Conservation (phyloP, 2,888 invertebrate genomes). For the Eilema griseolum region DNA sequence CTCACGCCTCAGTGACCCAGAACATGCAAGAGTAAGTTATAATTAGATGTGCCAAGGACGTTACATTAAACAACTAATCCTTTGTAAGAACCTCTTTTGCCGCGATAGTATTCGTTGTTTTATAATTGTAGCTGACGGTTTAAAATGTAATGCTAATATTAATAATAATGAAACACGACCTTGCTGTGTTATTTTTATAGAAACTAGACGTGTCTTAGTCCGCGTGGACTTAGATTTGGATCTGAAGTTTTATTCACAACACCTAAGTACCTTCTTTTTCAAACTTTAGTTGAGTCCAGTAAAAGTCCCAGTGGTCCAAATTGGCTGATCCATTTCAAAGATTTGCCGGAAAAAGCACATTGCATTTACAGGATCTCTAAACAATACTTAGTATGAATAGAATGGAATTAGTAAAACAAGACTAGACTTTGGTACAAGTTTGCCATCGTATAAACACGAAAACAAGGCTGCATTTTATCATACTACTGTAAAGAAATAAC, state of each 20-base stretch:
- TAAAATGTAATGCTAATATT: background rate
- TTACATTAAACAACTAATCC: constrained; percentile 13
- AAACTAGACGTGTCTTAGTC: too few species aligned
- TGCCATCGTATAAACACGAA: background rate
- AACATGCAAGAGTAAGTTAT: constrained; percentile 27
- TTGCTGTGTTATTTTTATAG: too few species aligned
- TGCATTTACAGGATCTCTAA: too few species aligned
- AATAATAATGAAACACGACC: background rate
- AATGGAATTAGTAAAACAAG: background rate
- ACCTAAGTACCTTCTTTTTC: too few species aligned
- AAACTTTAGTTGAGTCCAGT: too few species aligned
- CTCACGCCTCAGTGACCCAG: constrained; percentile 39
- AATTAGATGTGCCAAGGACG: constrained; percentile 31
- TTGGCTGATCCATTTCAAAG: too few species aligned
- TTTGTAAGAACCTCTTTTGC: constrained; percentile 4
- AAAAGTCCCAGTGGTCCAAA: too few species aligned
- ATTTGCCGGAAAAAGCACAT: too few species aligned
- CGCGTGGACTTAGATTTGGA: too few species aligned
- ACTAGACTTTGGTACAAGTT: background rate
- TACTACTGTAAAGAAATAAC: background rate
- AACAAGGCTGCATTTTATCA: background rate
- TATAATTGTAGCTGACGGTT: background rate
- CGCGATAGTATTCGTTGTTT: constrained; percentile 17
- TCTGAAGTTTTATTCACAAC: too few species aligned
- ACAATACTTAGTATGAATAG: background rate